phyloP scores from a whole-genome alignment of 2,113 vertebrate genomes.

The Pseudorhombus dupliciocellatus region DNA sequence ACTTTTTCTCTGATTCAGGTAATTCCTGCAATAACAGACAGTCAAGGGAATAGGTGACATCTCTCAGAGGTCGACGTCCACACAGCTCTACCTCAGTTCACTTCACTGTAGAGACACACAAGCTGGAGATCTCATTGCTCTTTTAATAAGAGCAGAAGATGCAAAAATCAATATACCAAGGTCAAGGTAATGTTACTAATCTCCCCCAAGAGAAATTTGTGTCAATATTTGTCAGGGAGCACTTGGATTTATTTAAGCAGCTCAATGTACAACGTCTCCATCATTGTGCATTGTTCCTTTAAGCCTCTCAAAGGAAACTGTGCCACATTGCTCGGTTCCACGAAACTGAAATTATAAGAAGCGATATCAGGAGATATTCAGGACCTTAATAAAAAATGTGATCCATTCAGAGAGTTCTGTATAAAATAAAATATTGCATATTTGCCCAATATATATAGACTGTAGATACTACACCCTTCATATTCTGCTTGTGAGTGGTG shows the following conservation, averaged over 20 bases:
- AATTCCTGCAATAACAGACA: constrained; percentile 27
- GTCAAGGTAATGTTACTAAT: constrained; percentile 73
- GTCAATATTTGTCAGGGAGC: constrained; percentile 64
- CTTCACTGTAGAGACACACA: constrained; percentile 30
- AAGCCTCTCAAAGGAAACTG: not conserved
- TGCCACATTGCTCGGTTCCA: constrained; percentile 5
- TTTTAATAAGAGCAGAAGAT: constrained; percentile 60
- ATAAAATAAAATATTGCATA: not conserved
- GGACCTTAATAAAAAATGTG: too few species aligned
- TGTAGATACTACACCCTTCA: not conserved
- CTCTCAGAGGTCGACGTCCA: constrained; percentile 31
- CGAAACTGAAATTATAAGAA: not conserved
- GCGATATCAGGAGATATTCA: not conserved
- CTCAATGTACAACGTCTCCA: not conserved
- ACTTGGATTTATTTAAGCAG: constrained; percentile 42
- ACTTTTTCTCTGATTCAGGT: constrained; percentile 28
- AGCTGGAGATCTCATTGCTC: constrained; percentile 51
- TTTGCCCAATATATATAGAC: not conserved
- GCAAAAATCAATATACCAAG: constrained; percentile 73
- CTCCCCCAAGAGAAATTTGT: constrained; percentile 61
- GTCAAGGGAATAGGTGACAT: constrained; percentile 1
- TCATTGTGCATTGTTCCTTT: not conserved
- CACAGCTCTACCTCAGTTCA: constrained; percentile 27
- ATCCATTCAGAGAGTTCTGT: not conserved
- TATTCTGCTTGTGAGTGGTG: constrained; percentile 3